These are phyloP conservation scores for Trichonephila clavipes DNA, from an alignment of 1,140 invertebrate genomes.

Conservation along the genomic window DNA sequence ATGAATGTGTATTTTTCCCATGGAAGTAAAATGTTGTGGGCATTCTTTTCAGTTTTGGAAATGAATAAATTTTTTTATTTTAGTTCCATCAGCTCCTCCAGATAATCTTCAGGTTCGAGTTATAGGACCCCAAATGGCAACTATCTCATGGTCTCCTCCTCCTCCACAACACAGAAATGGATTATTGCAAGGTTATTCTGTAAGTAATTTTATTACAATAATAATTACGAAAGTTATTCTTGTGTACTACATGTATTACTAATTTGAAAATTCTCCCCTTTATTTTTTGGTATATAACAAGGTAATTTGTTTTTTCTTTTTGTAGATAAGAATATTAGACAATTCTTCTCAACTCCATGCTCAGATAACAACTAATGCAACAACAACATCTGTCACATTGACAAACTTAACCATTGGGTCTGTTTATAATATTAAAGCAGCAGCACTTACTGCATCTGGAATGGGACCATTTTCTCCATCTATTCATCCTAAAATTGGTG, in stretches of 20 bases:
- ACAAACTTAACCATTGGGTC: slow-evolving; percentile 87
- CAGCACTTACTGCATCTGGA: slow-evolving; percentile 87
- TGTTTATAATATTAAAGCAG: slow-evolving; percentile 87
- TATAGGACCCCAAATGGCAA: slow-evolving; percentile 89
- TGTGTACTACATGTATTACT: neutral
- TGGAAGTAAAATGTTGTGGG: no score
- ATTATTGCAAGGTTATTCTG: slow-evolving; percentile 90
- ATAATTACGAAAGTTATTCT: no score
- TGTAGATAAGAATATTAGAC: slow-evolving; percentile 86
- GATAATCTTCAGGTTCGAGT: slow-evolving; percentile 90
- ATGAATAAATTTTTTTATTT: slow-evolving; percentile 62
- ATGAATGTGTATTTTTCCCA: no score
- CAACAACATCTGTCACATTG: slow-evolving; percentile 86
- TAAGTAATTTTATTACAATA: slow-evolving; percentile 79
- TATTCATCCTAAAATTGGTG: slow-evolving; percentile 74
- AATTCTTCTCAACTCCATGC: slow-evolving; percentile 85
- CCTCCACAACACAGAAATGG: slow-evolving; percentile 90
- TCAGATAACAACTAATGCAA: slow-evolving; percentile 87
- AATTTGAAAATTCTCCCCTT: neutral
- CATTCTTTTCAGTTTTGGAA: no score
- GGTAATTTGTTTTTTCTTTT: neutral
- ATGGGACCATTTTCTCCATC: slow-evolving; percentile 86
- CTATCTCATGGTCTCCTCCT: slow-evolving; percentile 91
- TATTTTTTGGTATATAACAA: no score
- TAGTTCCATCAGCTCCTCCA: slow-evolving; percentile 89